Evolutionary conservation across 2,888 invertebrate species (phyloP), one percentile per base, ranked within the genome.

Genomic region (Metacarcinus magister): DNA sequence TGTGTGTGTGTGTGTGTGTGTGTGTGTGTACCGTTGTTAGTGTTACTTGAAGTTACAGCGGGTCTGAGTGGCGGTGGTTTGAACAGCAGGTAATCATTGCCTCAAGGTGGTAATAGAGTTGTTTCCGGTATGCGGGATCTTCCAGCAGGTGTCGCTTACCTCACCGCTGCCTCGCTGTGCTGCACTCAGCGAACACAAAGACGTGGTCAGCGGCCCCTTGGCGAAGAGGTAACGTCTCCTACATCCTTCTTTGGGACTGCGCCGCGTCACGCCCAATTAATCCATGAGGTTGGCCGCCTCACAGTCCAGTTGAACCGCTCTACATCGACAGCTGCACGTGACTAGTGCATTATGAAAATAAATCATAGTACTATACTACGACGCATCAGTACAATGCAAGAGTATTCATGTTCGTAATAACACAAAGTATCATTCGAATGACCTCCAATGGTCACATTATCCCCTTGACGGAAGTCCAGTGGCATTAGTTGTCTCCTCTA

Each of bases 91-190:
- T 16, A 39, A 87, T 87, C 87, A 28, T 39, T 87, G 87, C 87
- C 87, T 87, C 87, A 32, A 87, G 87, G 87, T 13, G 75, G 75
- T 8, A 28, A 16, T n/a, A 4, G 16, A 87, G 13, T 39, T 87
- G 87, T 32, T 87, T 87, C 87, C 87, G 87, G 87, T 87, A 39
- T 39, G 32, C 87, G 39, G 87, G 87, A 39, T 87, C 87, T 32
- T 39, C 39, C 32, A 87, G 87, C 87, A 87, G 87, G 39, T 87
- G 87, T 39, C 32, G 28, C 75, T 23, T 7, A n/a, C 75, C 87
- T 87, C 39, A 87, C 87, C 16, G 32, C 87, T 39, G 87, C 39
- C 39, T 87, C 32, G 87, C 39, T n/a, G 39, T 4, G 28, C 87
- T 16, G 87, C 39, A 16, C 87, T 32, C 87, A 87, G 87, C 32